phyloP scores from a whole-genome alignment of 2,888 invertebrate genomes.

The Vesta saturnalis region DNA sequence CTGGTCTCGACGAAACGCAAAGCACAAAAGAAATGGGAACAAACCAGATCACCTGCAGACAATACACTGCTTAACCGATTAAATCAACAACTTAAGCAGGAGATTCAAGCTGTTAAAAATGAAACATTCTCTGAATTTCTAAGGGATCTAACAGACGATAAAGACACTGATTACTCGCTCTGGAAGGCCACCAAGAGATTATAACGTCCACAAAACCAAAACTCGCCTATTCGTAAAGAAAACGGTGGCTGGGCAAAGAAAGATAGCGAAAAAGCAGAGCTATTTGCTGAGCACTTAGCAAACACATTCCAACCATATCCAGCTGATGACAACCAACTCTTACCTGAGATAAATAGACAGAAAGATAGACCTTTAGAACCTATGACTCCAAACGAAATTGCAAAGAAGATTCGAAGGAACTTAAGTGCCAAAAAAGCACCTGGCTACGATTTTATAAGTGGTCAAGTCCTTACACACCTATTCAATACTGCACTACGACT shows the following conservation, averaged over 20 bases:
- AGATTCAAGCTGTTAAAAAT: too few species aligned
- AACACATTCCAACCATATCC: background rate
- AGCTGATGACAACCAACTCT: background rate
- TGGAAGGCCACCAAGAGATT: background rate
- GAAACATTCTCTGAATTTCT: too few species aligned
- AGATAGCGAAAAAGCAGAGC: background rate
- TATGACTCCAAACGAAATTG: too few species aligned
- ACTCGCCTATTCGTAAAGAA: background rate
- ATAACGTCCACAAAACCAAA: slow-evolving; percentile 5
- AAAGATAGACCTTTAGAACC: background rate
- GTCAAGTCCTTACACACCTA: too few species aligned
- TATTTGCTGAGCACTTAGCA: slow-evolving; percentile 3
- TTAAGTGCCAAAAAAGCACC: too few species aligned
- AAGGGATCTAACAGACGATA: background rate
- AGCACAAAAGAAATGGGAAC: background rate
- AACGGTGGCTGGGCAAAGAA: background rate
- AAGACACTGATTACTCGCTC: background rate
- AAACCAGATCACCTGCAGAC: too few species aligned
- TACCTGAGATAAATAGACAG: background rate
- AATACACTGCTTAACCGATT: background rate
- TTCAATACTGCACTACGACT: too few species aligned
- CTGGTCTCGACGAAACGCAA: slow-evolving; percentile 11
- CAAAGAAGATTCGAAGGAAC: background rate
- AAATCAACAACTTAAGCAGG: too few species aligned
- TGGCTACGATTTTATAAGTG: background rate